Evolutionary conservation across 2,797 vertebrate genomes (phyloP).

Genomic region (Pteronotus mesoamericanus): DNA sequence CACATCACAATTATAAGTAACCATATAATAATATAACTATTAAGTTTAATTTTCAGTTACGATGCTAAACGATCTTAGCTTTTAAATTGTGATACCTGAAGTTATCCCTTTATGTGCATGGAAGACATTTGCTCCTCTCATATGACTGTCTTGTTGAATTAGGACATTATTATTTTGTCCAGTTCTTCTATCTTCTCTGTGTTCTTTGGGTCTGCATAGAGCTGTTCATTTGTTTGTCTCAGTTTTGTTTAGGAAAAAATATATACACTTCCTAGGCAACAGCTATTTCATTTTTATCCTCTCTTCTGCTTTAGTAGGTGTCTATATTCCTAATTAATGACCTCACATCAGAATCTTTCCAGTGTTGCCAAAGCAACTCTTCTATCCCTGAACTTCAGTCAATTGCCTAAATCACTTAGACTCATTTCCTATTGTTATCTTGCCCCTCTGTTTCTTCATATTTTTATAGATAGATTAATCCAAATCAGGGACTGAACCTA

Average conservation of each 20-base stretch:
- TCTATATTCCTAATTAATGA: not conserved
- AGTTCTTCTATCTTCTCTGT: not conserved
- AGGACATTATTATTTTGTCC: not conserved
- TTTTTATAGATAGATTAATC: not conserved
- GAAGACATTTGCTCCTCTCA: not conserved
- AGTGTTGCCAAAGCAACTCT: not conserved
- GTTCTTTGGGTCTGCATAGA: not conserved
- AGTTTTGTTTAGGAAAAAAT: not conserved
- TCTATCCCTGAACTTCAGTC: not conserved
- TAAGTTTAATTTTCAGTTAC: constrained; percentile 11
- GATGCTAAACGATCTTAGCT: not conserved
- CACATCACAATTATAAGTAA: constrained; percentile 47
- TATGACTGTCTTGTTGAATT: not conserved
- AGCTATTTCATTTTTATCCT: not conserved
- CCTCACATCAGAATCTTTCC: not conserved
- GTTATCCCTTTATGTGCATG: not conserved
- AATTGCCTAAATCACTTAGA: not conserved
- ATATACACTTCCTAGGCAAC: not conserved
- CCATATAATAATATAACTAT: not conserved
- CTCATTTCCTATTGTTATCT: not conserved
- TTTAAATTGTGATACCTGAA: not conserved
- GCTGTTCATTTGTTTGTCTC: not conserved
- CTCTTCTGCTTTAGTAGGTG: not conserved
- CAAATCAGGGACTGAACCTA: not conserved
- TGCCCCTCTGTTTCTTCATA: not conserved